These are phyloP conservation scores for Branchinecta lynchi DNA, from an alignment of 1,140 invertebrate genomes.

Conservation along the genomic window DNA sequence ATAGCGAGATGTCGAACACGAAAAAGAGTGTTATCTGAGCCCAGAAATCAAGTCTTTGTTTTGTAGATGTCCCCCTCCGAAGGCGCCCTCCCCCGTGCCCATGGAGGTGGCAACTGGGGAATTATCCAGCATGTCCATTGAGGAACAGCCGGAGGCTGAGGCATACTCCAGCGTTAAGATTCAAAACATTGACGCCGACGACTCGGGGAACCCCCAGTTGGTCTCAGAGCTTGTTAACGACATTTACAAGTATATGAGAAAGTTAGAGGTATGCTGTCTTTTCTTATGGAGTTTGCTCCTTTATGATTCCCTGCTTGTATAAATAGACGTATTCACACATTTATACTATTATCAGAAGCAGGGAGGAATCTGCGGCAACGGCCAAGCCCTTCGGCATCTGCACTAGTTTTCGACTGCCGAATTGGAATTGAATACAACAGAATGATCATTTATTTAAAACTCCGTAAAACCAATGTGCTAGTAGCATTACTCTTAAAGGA, in stretches of 20 bases:
- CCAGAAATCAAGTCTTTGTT: no score
- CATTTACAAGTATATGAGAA: conserved; percentile 60
- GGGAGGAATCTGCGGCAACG: no score
- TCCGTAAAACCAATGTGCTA: no score
- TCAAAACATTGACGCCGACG: conserved; percentile 56
- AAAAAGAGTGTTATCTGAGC: no score
- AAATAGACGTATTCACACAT: no score
- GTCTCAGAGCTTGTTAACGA: conserved; percentile 67
- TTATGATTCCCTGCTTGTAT: conserved; percentile 13
- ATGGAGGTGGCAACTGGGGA: background rate
- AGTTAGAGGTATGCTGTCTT: conserved; percentile 41
- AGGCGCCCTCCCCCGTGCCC: background rate
- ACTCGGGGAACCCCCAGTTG: conserved; percentile 53
- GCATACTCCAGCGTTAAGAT: conserved; percentile 5
- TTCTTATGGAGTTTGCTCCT: conserved; percentile 18
- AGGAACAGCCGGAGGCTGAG: background rate
- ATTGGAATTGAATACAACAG: no score
- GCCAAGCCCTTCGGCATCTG: no score
- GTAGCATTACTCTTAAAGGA: no score
- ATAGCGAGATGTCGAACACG: no score
- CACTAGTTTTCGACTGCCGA: no score
- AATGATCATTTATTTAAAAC: no score
- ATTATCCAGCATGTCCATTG: background rate
- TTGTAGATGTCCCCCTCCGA: background rate
- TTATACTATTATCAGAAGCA: no score